Conservation (phyloP, 2,113 vertebrate genomes). For the Promerops cafer region DNA sequence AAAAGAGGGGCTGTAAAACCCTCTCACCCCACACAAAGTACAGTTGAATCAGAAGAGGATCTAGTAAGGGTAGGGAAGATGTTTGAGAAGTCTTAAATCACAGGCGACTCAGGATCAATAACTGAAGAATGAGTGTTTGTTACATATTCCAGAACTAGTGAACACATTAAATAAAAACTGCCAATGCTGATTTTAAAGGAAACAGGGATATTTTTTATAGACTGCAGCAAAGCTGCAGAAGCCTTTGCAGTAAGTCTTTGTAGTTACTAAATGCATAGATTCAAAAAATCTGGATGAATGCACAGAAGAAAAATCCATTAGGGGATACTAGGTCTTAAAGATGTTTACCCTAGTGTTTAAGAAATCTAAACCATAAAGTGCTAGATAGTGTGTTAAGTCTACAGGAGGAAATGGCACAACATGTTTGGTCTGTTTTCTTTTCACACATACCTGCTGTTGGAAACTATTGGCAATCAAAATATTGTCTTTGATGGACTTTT, state of each 20-base stretch:
- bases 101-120: background rate
- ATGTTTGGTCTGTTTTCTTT: background rate
- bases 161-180: background rate
- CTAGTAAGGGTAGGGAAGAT: background rate
- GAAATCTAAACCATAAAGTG: background rate
- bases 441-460: background rate
- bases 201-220: background rate
- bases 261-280: background rate
- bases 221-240: background rate
- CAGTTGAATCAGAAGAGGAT: background rate
- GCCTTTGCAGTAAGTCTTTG: background rate
- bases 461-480: background rate
- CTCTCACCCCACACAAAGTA: background rate
- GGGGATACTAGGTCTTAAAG: background rate
- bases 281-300: background rate
- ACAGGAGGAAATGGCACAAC: background rate
- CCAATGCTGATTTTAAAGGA: background rate
- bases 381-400: background rate
- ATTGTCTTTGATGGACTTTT: background rate
- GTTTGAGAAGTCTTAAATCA: background rate
- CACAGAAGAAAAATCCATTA: background rate
- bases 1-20: background rate
- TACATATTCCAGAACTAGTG: background rate
- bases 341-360: background rate
- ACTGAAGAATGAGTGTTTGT: background rate